Conservation (phyloP, 1,140 invertebrate species). For the Nasonia giraulti region DNA sequence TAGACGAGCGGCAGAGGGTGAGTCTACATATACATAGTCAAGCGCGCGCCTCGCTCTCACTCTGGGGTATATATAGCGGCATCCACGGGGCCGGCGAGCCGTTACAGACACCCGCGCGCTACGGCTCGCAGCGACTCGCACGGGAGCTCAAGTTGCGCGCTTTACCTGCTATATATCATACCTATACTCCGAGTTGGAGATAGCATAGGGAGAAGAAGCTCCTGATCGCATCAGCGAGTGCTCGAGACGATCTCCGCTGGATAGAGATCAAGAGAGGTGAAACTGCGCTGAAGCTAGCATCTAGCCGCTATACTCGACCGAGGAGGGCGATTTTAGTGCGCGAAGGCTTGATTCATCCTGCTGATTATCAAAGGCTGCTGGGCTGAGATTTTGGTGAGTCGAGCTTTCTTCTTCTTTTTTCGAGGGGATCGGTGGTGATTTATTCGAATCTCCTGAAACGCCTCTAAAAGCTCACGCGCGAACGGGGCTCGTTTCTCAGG, state of each 20-base stretch:
- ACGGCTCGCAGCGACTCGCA: neutral
- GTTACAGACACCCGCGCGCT: neutral
- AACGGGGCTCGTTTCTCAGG: too few relatives aligned
- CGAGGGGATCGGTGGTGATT: too few relatives aligned
- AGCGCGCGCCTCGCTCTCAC: neutral
- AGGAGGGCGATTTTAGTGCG: neutral
- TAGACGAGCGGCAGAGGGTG: neutral
- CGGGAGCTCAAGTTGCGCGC: neutral
- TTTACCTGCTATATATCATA: neutral
- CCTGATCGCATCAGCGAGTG: too few relatives aligned
- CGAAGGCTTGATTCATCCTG: neutral
- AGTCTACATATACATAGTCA: neutral
- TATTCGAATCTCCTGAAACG: too few relatives aligned
- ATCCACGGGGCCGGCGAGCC: neutral
- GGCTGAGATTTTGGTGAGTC: neutral
- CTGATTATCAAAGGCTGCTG: neutral
- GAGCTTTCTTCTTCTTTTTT: too few relatives aligned
- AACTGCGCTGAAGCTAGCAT: neutral
- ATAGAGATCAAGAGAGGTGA: neutral
- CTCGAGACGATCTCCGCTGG: too few relatives aligned
- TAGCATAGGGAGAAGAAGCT: neutral
- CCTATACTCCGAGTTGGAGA: neutral
- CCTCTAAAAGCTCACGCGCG: too few relatives aligned
- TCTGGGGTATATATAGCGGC: constrained; percentile 7
- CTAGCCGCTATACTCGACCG: neutral